These are phyloP conservation scores for Pheosia tremula DNA, from an alignment of 2,888 invertebrate genomes.

Conservation along the genomic window DNA sequence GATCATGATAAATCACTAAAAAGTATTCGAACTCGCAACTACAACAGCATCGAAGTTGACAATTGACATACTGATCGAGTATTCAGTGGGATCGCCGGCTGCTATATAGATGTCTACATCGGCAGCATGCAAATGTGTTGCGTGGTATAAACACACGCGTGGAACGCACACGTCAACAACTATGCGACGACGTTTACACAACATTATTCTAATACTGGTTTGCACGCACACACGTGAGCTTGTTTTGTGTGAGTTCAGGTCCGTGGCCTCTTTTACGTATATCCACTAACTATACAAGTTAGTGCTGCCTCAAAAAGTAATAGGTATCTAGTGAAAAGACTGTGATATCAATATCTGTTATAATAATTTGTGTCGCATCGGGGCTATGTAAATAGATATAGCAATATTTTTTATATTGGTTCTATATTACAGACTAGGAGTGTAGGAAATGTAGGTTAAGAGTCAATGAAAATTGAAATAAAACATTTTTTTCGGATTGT, in stretches of 20 bases:
- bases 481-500: no score
- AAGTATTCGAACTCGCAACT: conserved; percentile 10
- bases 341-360: conserved; percentile 23
- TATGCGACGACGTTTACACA: conserved; percentile 28
- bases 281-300: conserved; percentile 29
- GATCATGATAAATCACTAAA: conserved; percentile 24
- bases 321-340: conserved; percentile 26
- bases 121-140: conserved; percentile 64
- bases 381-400: conserved; percentile 5
- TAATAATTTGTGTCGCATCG: conserved; percentile 19
- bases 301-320: conserved; percentile 36
- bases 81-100: conserved; percentile 52
- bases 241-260: conserved; percentile 43
- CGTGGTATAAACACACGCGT: conserved; percentile 31
- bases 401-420: not conserved
- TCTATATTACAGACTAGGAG: not conserved
- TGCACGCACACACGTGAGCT: conserved; percentile 34
- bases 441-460: no score
- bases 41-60: conserved; percentile 31
- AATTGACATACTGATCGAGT: conserved; percentile 71
- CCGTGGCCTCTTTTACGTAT: conserved; percentile 55
- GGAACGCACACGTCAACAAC: conserved; percentile 7
- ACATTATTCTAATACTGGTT: conserved; percentile 49
- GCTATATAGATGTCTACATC: conserved; percentile 59
- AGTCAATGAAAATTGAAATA: no score